Conservation (phyloP, 2,888 invertebrate species). For the Pyrochroa serraticornis region DNA sequence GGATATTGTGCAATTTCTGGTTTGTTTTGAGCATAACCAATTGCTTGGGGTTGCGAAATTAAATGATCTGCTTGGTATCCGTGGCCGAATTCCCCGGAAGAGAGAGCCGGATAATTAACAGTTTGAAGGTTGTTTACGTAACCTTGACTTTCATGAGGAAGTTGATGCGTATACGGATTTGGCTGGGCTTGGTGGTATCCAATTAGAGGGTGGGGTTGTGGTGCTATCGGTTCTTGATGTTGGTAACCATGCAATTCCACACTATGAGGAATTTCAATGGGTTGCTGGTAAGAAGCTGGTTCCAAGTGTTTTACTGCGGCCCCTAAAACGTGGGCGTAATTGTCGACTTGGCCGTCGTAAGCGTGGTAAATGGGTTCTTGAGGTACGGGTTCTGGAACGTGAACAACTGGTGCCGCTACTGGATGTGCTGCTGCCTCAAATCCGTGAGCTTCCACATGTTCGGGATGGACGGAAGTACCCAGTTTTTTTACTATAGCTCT, state of each 20-base stretch:
- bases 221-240: not conserved
- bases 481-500: conserved; percentile 53
- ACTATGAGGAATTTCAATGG: not conserved
- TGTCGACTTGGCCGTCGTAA: conserved; percentile 41
- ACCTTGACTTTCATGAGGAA: too few relatives aligned
- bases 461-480: conserved; percentile 40
- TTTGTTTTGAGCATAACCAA: too few relatives aligned
- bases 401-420: conserved; percentile 3
- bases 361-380: conserved; percentile 31
- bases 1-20: not conserved
- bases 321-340: conserved; percentile 33
- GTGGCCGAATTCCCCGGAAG: too few relatives aligned
- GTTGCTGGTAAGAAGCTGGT: too few relatives aligned
- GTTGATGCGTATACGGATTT: too few relatives aligned
- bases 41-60: too few relatives aligned
- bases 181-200: too few relatives aligned
- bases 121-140: too few relatives aligned
- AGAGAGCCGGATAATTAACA: too few relatives aligned
- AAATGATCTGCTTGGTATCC: too few relatives aligned
- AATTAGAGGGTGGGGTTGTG: not conserved
- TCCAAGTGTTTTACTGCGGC: not conserved
- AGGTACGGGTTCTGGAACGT: not conserved
- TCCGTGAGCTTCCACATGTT: conserved; percentile 35
- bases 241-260: not conserved
- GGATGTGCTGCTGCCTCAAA: conserved; percentile 23